Evolutionary conservation across 2,888 invertebrate genomes (phyloP).

Genomic region (Limnephilus lunatus): DNA sequence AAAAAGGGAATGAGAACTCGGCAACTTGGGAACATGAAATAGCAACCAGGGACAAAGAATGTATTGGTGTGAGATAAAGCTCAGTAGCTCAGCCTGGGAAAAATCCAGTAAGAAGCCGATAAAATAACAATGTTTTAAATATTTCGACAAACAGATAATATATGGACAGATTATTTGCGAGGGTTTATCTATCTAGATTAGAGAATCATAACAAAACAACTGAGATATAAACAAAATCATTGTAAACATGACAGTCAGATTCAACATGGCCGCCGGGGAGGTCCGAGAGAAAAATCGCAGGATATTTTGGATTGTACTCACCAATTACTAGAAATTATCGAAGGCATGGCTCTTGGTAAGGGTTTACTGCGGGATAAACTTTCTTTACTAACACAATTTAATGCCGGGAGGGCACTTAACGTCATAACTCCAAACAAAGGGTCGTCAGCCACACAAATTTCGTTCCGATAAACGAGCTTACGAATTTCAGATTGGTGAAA

Average conservation of each 20-base stretch:
- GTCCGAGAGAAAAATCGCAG: constrained; percentile 38
- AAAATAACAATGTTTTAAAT: not conserved
- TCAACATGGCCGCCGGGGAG: constrained; percentile 69
- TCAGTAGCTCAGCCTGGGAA: not conserved
- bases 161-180: not conserved
- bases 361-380: constrained; percentile 75
- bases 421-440: constrained; percentile 74
- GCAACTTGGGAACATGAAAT: not conserved
- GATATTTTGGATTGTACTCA: constrained; percentile 72
- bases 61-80: not conserved
- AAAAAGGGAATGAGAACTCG: not conserved
- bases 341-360: constrained; percentile 77
- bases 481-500: constrained; percentile 19
- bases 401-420: constrained; percentile 76
- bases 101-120: not conserved
- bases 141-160: not conserved
- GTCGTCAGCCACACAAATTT: constrained; percentile 57
- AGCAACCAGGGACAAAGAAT: not conserved
- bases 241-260: constrained; percentile 68
- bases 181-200: not conserved
- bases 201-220: constrained; percentile 44
- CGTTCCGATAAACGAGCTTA: constrained; percentile 49
- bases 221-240: constrained; percentile 43
- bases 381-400: constrained; percentile 75
- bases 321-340: constrained; percentile 82